Evolutionary conservation across 2,888 invertebrate species (phyloP).

Genomic region (Cheilosia variabilis): DNA sequence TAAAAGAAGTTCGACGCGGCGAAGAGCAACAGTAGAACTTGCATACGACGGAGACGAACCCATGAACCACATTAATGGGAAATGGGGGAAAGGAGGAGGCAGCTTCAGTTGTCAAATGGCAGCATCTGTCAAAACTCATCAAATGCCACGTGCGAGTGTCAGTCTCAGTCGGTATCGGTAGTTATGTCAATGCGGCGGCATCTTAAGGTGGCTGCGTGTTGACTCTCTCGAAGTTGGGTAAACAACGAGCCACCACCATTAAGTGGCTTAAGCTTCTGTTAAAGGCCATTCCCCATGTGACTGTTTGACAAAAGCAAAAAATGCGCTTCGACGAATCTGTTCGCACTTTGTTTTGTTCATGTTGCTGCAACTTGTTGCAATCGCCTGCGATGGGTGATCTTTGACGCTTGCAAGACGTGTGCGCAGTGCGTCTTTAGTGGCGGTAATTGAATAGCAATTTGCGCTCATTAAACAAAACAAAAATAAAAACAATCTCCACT

Average conservation of each 20-base stretch:
- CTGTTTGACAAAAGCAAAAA: constrained; percentile 41
- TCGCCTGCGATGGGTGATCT: constrained; percentile 40
- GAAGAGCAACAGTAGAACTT: not conserved
- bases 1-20: not conserved
- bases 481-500: constrained; percentile 27
- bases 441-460: constrained; percentile 75
- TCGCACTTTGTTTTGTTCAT: constrained; percentile 31
- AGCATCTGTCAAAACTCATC: constrained; percentile 67
- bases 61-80: not conserved
- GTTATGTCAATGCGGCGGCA: constrained; percentile 57
- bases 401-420: constrained; percentile 57
- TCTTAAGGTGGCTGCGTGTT: constrained; percentile 22
- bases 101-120: constrained; percentile 39
- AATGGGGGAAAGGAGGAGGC: not conserved
- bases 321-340: constrained; percentile 23
- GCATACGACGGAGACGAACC: too few species aligned
- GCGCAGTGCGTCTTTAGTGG: constrained; percentile 64
- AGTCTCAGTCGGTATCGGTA: not conserved
- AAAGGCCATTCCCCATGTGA: not conserved
- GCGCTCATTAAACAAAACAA: constrained; percentile 64
- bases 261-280: constrained; percentile 65
- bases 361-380: constrained; percentile 72
- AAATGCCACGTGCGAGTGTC: constrained; percentile 62
- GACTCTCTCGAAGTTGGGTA: constrained; percentile 28
- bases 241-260: constrained; percentile 28